Conservation (phyloP, 2,888 invertebrate species). For the Cyclophora punctaria region DNA sequence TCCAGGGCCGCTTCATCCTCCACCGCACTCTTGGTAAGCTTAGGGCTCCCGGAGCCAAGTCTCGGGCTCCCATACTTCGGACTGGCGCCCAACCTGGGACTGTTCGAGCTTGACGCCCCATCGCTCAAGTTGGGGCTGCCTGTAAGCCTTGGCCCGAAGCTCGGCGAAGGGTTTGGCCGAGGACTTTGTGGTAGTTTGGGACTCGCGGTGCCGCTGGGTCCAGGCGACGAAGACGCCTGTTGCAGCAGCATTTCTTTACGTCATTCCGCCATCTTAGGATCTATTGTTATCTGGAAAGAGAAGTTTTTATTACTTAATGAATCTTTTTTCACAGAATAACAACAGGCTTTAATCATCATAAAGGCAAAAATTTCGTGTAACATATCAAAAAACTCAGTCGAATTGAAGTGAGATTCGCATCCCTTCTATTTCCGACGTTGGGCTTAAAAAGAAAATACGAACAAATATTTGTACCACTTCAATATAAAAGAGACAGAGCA, state of each 20-base stretch:
- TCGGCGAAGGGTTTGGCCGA: constrained; percentile 44
- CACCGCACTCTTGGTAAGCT: constrained; percentile 35
- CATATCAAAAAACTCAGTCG: too few species aligned
- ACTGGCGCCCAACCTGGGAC: constrained; percentile 46
- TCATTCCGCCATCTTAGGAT: constrained; percentile 56
- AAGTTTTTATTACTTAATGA: background rate
- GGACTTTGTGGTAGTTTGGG: constrained; percentile 53
- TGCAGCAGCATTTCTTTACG: constrained; percentile 69
- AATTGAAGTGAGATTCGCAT: too few species aligned
- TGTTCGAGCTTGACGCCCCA: constrained; percentile 46
- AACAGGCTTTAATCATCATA: too few species aligned
- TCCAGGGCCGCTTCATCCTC: constrained; percentile 69
- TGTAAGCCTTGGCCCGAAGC: constrained; percentile 35
- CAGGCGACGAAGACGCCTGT: constrained; percentile 67
- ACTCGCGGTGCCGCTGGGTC: constrained; percentile 69
- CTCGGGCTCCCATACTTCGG: constrained; percentile 59
- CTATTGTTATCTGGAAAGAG: constrained; percentile 43
- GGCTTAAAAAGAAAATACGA: too few species aligned
- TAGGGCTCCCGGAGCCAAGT: constrained; percentile 64
- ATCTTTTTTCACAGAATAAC: too few species aligned
- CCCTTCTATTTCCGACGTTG: too few species aligned
- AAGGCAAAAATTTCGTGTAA: too few species aligned
- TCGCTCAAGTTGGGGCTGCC: constrained; percentile 51
- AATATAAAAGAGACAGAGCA: too few species aligned
- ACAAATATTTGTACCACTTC: too few species aligned